Evolutionary conservation across 2,113 vertebrate genomes (phyloP), one percentile per base, ranked within the genome.

Genomic region (Chascanopsetta lugubris): DNA sequence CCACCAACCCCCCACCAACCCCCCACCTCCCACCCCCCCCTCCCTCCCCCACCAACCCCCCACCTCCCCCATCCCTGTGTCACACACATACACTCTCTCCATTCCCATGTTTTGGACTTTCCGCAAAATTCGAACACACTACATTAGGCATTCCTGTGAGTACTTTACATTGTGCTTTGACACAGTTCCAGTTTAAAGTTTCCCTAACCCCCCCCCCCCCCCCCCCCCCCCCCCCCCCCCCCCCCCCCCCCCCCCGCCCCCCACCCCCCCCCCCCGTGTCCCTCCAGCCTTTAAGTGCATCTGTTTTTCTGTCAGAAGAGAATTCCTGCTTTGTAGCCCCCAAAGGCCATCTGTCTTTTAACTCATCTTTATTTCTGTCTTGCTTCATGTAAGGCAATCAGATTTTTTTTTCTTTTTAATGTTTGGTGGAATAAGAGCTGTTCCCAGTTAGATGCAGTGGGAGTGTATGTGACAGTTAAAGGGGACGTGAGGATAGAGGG

Each of bases 301-400:
- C 74, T 62, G 48, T 55, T 43, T 69, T 56, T 59, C 68, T 65
- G 24, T 66, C 45, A 47, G 6, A 27, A 25, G 53, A 46, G 67
- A 72, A 72, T 79, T 74, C 75, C 61, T 72, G 29, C 62, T 38
- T 43, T 27, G 49, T 43, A 58, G 62, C 53, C 34, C 58, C 25
- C 34, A 5, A 25, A 20, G 65, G 73, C 50, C 70, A 32, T 60
- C 8, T 4, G 59, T 64, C 64, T 61, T 75, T 66, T 63, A 65
- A 53, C 47, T 5, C 36, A 61, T 72, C 51, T 56, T 66, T 77
- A 64, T 72, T 63, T 69, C 21, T 43, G 57, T 73, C 46, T 57
- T n/a, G 10, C 65, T 72, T 87, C 80, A 80, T 48, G 67, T 77
- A 47, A 72, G 70, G 42, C 17, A 72, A 53, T 69, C 60, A 64